Evolutionary conservation across 2,797 vertebrate genomes (phyloP), one percentile per base, ranked within the genome.

Genomic region (Thunnus albacares): DNA sequence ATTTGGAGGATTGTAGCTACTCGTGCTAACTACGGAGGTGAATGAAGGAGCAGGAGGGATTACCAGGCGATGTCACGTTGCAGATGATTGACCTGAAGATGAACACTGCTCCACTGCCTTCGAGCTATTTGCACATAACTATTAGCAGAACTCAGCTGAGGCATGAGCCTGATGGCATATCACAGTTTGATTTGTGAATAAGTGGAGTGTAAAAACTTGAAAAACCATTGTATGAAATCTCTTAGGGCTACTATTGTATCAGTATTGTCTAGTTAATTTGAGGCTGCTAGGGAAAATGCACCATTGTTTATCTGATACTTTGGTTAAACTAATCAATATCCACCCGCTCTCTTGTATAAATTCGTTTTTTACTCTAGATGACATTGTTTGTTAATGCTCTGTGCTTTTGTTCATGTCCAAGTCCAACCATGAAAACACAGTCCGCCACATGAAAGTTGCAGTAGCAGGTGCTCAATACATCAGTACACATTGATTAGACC

Each of bases 401-500:
- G 20, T 26, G 1, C 56, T 77, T 53, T 63, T 82, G 53, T 75
- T 79, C 49, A 26, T 71, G 58, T 75, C 38, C 18, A 83, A 38
- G 47, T 75, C 53, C 51, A 57, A 20, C 49, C 53, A 18, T 74
- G 66, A 76, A 83, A 83, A 67, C 75, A 60, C 80, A 49, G 33
- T 38, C 33, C 3, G 11, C 43, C 77, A 86, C 66, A 87, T 87
- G 70, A 87, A 88, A 93, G 92, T 82, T 63, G 47, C 75, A 67
- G 58, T 61, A 72, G 77, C 86, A 67, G 61, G 14, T 67, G 58
- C 69, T 92, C 81, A 81, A 81, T 72, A 86, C 76, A 83, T 90
- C 86, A 92, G 82, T 79, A 28, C 77, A 52, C 74, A 90, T 90
- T 86, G 86, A 82, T 80, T 80, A 89, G 92, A 90, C 91, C 90